Evolutionary conservation across 2,888 invertebrate species (phyloP).

Genomic region (Lasioglossum calceatum): DNA sequence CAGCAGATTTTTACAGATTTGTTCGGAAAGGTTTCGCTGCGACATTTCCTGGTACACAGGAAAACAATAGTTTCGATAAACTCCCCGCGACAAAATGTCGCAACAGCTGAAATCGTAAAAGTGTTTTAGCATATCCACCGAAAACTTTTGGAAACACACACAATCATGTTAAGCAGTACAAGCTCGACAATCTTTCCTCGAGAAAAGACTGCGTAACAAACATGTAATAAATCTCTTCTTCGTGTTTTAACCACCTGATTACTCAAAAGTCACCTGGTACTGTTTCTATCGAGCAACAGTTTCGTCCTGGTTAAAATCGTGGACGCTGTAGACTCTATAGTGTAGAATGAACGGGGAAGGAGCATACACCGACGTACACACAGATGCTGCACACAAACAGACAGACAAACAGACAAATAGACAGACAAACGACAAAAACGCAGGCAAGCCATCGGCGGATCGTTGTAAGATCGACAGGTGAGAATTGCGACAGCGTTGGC

Average conservation of each 20-base stretch:
- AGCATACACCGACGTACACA: conserved; percentile 6
- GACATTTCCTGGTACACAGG: not conserved
- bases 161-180: not conserved
- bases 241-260: not conserved
- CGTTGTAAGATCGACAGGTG: not conserved
- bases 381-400: conserved; percentile 3
- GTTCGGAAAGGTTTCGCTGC: not conserved
- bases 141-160: not conserved
- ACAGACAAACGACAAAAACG: conserved; percentile 10
- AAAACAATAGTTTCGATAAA: not conserved
- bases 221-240: not conserved
- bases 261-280: not conserved
- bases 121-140: not conserved
- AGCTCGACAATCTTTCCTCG: not conserved
- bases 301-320: not conserved
- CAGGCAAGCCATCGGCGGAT: conserved; percentile 35
- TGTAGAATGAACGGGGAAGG: not conserved
- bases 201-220: not conserved
- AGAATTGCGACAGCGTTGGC: conserved; percentile 18
- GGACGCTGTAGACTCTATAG: not conserved
- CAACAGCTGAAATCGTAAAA: not conserved
- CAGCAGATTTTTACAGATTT: not conserved
- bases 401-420: conserved; percentile 1
- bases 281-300: not conserved
- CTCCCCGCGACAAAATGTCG: not conserved